These are phyloP conservation scores for Pollimyrus isidori DNA, from an alignment of 2,113 vertebrate species.

Conservation along the genomic window DNA sequence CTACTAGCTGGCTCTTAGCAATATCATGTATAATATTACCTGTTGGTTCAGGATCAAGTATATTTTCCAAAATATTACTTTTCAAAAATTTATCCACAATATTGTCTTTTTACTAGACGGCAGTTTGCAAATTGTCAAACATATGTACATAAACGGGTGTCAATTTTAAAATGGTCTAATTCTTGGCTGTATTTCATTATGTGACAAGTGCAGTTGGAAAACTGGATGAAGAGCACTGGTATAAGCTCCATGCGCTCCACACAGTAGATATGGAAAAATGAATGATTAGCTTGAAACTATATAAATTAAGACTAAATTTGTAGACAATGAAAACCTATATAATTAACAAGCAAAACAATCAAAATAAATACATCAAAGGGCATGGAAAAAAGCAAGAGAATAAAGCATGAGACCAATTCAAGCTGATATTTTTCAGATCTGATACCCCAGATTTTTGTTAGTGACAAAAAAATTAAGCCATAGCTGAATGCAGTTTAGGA, in stretches of 20 bases:
- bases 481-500: neutral
- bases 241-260: too few relatives aligned
- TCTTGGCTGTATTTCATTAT: neutral
- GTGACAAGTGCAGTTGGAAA: neutral
- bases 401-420: neutral
- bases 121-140: neutral
- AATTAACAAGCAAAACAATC: neutral
- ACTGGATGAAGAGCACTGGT: neutral
- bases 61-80: neutral
- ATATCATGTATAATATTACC: neutral
- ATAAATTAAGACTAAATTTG: neutral
- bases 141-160: neutral
- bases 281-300: neutral
- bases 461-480: neutral
- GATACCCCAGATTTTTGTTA: neutral
- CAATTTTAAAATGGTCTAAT: neutral
- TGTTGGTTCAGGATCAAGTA: neutral
- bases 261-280: neutral
- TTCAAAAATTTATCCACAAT: neutral
- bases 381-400: neutral
- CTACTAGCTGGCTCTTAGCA: neutral
- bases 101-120: neutral
- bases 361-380: neutral
- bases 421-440: neutral
- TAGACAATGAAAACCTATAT: neutral